Evolutionary conservation across 2,888 invertebrate genomes (phyloP).

Genomic region (Rhagonycha fulva): DNA sequence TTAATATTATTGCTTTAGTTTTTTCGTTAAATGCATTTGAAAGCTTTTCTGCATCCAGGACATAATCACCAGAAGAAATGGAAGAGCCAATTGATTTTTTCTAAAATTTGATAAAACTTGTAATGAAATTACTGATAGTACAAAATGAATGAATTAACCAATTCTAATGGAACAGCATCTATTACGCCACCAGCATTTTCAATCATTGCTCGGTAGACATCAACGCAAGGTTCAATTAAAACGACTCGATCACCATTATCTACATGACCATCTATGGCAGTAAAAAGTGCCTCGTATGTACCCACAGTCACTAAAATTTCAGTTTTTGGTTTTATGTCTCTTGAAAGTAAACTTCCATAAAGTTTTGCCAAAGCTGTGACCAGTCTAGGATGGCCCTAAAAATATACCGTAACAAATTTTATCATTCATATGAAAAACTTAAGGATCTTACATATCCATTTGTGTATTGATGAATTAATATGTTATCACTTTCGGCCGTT

Average conservation of each 20-base stretch:
- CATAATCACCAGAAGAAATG: neutral
- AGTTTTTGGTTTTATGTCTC: neutral
- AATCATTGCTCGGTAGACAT: slow-evolving; percentile 97
- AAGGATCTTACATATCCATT: neutral
- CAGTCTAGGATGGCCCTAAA: neutral
- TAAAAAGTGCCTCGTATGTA: slow-evolving; percentile 68
- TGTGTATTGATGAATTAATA: neutral
- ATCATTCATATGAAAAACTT: neutral
- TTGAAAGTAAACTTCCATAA: neutral
- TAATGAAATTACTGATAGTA: neutral
- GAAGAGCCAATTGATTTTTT: neutral
- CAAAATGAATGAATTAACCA: neutral
- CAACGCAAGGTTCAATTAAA: slow-evolving; percentile 97
- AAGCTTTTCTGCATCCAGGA: neutral
- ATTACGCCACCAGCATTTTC: slow-evolving; percentile 86
- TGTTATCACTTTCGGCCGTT: slow-evolving; percentile 44
- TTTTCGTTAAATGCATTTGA: neutral
- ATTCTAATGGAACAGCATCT: slow-evolving; percentile 80
- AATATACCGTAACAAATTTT: neutral
- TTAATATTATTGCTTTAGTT: neutral
- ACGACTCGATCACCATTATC: slow-evolving; percentile 89
- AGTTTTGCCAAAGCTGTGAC: neutral
- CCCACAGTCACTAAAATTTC: neutral
- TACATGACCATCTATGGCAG: slow-evolving; percentile 80
- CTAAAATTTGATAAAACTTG: neutral